These are phyloP conservation scores for Myripristis jacobus DNA, from an alignment of 2,797 vertebrate genomes.

Conservation along the genomic window DNA sequence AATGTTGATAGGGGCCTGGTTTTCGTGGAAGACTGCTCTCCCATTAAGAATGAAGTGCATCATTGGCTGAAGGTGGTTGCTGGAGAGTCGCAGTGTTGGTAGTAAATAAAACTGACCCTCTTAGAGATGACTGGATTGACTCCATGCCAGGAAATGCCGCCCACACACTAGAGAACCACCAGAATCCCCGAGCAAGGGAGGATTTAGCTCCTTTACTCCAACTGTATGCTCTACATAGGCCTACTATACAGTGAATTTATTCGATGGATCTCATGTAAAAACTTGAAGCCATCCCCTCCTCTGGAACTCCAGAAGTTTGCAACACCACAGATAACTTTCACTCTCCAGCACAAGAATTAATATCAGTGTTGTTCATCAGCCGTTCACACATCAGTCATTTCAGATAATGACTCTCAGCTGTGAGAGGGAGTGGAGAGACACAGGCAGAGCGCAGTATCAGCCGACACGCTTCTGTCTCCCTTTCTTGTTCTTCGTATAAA, in stretches of 20 bases:
- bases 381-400: constrained; percentile 68
- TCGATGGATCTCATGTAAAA: constrained; percentile 25
- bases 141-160: background rate
- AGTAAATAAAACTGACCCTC: background rate
- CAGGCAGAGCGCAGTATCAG: constrained; percentile 55
- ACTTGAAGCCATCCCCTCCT: no score
- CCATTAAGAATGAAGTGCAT: no score
- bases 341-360: constrained; percentile 53
- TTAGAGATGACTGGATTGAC: background rate
- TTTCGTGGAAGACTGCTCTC: no score
- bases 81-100: no score
- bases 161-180: no score
- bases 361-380: constrained; percentile 70
- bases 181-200: background rate
- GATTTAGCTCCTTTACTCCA: background rate
- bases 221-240: constrained; percentile 6
- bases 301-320: constrained; percentile 39
- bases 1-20: no score
- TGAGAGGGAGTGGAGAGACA: constrained; percentile 32
- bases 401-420: constrained; percentile 72
- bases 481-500: constrained; percentile 59
- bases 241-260: background rate
- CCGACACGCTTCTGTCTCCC: constrained; percentile 36
- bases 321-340: constrained; percentile 47
- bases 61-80: no score